Evolutionary conservation across 1,140 invertebrate species (phyloP).

Genomic region (Drosophila yakuba): DNA sequence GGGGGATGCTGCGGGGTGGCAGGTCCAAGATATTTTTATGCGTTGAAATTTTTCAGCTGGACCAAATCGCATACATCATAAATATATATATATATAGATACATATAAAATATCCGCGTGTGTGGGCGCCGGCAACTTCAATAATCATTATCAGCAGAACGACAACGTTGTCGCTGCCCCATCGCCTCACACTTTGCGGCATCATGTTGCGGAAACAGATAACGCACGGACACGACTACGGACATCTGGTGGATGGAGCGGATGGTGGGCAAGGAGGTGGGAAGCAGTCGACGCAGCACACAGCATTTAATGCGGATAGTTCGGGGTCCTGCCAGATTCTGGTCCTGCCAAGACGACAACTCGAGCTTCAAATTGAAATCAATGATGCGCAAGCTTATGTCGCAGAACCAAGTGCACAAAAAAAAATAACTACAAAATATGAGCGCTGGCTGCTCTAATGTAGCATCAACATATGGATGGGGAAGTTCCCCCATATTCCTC

Average conservation of each 20-base stretch:
- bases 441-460: constrained; percentile 63
- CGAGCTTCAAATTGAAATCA: constrained; percentile 81
- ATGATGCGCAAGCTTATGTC: constrained; percentile 76
- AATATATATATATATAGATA: constrained; percentile 23
- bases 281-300: constrained; percentile 57
- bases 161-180: constrained; percentile 43
- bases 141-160: constrained; percentile 76
- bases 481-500: constrained; percentile 14
- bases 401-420: constrained; percentile 49
- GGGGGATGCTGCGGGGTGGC: constrained; percentile 13
- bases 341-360: constrained; percentile 64
- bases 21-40: constrained; percentile 82
- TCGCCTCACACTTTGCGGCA: constrained; percentile 67
- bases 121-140: constrained; percentile 69
- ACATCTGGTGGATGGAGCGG: constrained; percentile 44
- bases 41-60: constrained; percentile 82
- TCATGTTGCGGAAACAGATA: constrained; percentile 83
- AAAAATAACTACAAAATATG: constrained; percentile 2
- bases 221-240: constrained; percentile 74
- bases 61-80: constrained; percentile 76
- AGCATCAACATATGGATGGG: constrained; percentile 59
- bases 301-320: constrained; percentile 82
- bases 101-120: constrained; percentile 25
- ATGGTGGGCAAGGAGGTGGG: neutral
- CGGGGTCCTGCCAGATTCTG: constrained; percentile 13